Conservation (phyloP, 2,113 vertebrate genomes). For the Psettodes erumei region DNA sequence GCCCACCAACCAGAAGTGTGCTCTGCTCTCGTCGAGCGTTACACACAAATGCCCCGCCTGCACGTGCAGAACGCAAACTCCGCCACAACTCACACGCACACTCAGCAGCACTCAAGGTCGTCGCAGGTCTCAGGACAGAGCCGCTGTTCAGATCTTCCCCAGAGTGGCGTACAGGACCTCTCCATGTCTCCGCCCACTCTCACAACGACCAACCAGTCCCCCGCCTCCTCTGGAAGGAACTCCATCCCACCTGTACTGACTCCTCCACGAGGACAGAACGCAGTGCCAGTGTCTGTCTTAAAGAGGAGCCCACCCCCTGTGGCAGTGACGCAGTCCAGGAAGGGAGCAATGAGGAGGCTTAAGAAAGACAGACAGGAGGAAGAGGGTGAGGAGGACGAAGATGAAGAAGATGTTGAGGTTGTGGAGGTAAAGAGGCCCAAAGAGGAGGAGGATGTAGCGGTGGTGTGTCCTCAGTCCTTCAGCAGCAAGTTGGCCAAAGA, state of each 20-base stretch:
- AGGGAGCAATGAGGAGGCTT: constrained; percentile 61
- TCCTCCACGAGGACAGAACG: constrained; percentile 74
- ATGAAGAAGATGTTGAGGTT: constrained; percentile 74
- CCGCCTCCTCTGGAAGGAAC: constrained; percentile 61
- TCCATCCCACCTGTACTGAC: constrained; percentile 56
- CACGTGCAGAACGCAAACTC: constrained; percentile 52
- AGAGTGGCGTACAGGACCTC: constrained; percentile 64
- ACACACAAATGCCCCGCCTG: constrained; percentile 76
- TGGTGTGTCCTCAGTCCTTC: constrained; percentile 60
- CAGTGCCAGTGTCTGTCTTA: constrained; percentile 76
- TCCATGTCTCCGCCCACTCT: constrained; percentile 64
- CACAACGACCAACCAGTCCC: constrained; percentile 57
- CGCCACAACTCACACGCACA: constrained; percentile 19
- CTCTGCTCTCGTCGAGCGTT: constrained; percentile 78
- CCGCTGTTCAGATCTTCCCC: constrained; percentile 38
- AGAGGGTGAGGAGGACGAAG: constrained; percentile 51
- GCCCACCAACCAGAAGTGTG: constrained; percentile 82
- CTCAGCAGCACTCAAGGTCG: constrained; percentile 43
- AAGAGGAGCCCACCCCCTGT: constrained; percentile 81
- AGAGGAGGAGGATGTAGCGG: constrained; percentile 68
- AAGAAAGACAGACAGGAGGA: constrained; percentile 72
- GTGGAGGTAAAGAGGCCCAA: constrained; percentile 69
- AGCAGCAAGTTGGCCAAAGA: constrained; percentile 64
- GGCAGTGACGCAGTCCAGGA: constrained; percentile 56
- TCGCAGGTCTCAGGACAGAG: constrained; percentile 24